phyloP scores from a whole-genome alignment of 2,113 vertebrate genomes.

The Naja naja region DNA sequence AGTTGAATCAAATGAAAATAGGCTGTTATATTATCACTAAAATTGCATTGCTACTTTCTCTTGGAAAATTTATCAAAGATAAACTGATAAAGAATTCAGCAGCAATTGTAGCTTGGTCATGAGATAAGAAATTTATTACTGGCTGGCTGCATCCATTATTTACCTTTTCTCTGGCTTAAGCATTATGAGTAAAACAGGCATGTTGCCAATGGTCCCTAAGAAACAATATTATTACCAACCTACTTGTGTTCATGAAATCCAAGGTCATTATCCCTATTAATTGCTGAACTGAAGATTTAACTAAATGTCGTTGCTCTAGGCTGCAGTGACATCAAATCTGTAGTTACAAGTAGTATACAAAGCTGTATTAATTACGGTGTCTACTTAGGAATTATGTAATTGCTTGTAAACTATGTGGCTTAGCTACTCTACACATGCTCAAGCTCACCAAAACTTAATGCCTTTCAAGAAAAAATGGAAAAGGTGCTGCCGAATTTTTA shows the following conservation, averaged over 20 bases:
- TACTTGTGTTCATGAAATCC: conserved; percentile 47
- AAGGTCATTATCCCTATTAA: conserved; percentile 45
- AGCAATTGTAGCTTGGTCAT: background rate
- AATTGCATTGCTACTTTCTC: accelerated
- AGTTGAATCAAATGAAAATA: background rate
- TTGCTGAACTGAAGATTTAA: conserved; percentile 55
- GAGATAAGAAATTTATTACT: background rate
- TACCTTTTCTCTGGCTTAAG: conserved; percentile 32
- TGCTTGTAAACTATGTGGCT: background rate
- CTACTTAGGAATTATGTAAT: background rate
- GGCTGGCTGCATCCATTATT: conserved; percentile 46
- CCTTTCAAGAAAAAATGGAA: background rate
- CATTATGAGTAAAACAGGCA: conserved; percentile 13
- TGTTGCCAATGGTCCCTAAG: conserved; percentile 42
- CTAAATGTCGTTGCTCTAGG: conserved; percentile 43
- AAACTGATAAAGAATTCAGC: background rate
- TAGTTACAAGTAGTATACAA: background rate
- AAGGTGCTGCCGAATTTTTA: background rate
- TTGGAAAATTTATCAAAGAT: accelerated
- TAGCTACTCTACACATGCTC: background rate
- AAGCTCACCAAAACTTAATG: background rate
- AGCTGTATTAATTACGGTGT: background rate
- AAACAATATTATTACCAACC: conserved; percentile 35
- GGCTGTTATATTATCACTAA: accelerated
- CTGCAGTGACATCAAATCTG: conserved; percentile 36